phyloP scores from a whole-genome alignment of 2,113 vertebrate species.

The Hemiscyllium ocellatum region DNA sequence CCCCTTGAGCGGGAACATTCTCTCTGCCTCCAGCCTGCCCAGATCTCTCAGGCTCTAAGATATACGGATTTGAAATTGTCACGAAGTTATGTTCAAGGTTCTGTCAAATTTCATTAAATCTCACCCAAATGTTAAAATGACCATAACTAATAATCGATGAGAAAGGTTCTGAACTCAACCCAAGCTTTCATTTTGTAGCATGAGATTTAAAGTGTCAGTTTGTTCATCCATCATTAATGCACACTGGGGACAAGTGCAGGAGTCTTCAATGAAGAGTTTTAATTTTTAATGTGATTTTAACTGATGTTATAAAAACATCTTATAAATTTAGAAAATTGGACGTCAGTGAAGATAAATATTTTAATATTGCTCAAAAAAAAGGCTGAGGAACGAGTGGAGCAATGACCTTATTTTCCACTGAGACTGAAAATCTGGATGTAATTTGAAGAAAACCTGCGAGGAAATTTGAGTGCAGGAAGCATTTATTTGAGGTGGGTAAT shows the following conservation, averaged over 20 bases:
- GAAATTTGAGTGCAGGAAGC: neutral
- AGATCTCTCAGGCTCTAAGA: no score
- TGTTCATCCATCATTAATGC: neutral
- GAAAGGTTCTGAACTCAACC: neutral
- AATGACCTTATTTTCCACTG: neutral
- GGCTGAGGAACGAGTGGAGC: neutral
- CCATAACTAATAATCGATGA: neutral
- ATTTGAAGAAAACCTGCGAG: neutral
- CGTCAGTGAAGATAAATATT: neutral
- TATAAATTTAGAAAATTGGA: neutral
- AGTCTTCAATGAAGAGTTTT: neutral
- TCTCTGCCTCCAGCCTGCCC: neutral
- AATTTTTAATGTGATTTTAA: slow-evolving; percentile 23
- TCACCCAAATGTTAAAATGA: neutral
- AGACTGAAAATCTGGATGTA: neutral
- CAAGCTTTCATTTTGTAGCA: neutral
- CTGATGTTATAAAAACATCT: neutral
- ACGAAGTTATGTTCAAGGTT: neutral
- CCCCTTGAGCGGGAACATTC: no score
- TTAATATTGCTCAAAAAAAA: neutral
- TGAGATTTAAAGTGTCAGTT: neutral
- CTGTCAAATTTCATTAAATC: neutral
- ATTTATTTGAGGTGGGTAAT: neutral
- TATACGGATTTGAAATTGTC: no score
- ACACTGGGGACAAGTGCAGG: neutral